These are phyloP conservation scores for Syndactyla subalaris DNA, from an alignment of 2,797 vertebrate species.

Conservation along the genomic window DNA sequence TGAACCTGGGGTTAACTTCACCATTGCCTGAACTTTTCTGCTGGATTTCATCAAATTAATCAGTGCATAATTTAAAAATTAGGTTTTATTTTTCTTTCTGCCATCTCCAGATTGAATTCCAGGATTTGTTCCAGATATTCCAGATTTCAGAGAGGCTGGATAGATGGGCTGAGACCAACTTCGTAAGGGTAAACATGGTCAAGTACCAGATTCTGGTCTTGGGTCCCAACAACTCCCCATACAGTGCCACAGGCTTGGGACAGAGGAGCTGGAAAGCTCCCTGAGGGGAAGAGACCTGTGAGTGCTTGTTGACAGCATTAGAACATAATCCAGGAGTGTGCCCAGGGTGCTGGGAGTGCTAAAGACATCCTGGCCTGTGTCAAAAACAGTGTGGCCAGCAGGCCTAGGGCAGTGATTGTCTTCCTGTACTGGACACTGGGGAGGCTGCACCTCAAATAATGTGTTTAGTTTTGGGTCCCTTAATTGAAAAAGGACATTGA, in stretches of 20 bases:
- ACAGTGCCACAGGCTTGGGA: background rate
- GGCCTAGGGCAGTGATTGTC: background rate
- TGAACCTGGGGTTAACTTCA: background rate
- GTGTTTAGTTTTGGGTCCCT: too few relatives aligned
- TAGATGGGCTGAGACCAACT: background rate
- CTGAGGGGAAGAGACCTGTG: too few relatives aligned
- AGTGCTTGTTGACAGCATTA: background rate
- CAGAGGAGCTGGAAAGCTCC: background rate
- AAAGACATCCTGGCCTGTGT: background rate
- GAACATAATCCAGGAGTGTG: background rate
- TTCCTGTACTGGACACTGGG: background rate
- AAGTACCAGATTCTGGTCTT: background rate
- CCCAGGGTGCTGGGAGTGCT: background rate
- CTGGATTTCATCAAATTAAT: background rate
- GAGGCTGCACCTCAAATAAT: too few relatives aligned
- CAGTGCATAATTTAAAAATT: background rate
- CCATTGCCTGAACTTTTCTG: background rate
- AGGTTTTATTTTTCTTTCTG: background rate
- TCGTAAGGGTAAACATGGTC: background rate
- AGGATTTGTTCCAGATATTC: background rate
- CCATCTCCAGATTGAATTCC: background rate
- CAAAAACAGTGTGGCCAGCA: background rate
- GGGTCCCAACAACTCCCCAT: background rate
- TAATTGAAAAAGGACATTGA: background rate
- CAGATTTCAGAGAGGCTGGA: too few relatives aligned